Base-by-base conservation (phyloP, 2,888 invertebrate species). In the Brenthis hecate region DNA sequence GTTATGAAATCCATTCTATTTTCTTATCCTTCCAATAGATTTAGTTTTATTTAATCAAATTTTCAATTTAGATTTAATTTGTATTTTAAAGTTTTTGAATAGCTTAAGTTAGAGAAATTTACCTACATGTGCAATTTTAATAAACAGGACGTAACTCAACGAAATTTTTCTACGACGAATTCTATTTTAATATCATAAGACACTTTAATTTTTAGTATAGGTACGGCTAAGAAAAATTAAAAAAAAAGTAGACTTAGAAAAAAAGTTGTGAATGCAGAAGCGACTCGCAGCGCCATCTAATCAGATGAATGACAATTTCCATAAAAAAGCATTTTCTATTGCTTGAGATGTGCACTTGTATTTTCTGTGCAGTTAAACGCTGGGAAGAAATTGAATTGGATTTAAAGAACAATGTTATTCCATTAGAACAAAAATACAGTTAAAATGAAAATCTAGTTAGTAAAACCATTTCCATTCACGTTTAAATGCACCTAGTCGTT, bases 251-350 rank as follows among this genome's bases (percentile, higher is more conserved):
- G 36, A 8, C 11, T 43, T 11, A 28, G 5, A 28, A 28, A 28
- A 11, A 43, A 43, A 43, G 36, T 2, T 11, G 53, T 63, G 13
- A 63, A 43, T 32, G 19, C 13, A 48, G 28, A 60, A 60, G 58
- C 58, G 28, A 60, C 48, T 60, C n/a, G 76, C 79, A 76, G 75
- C 76, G 78, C 80, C 81, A 81, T 83, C 80, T 84, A 87, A 88
- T 87, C 84, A 84, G 85, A 87, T 85, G 85, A 83, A 77, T 84
- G 79, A 81, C 83, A 85, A 87, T 87, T 85, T 82, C 79, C 83
- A 81, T 81, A 80, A 81, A 84, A 82, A 81, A 84, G 80, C 82
- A 84, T 86, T 86, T 84, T 85, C 82, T 84, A 84, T 87, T 82
- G 82, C 82, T 83, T 84, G 83, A 84, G 82, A 83, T 5, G 48